phyloP scores from a whole-genome alignment of 2,797 vertebrate genomes.

The Myotis daubentonii region DNA sequence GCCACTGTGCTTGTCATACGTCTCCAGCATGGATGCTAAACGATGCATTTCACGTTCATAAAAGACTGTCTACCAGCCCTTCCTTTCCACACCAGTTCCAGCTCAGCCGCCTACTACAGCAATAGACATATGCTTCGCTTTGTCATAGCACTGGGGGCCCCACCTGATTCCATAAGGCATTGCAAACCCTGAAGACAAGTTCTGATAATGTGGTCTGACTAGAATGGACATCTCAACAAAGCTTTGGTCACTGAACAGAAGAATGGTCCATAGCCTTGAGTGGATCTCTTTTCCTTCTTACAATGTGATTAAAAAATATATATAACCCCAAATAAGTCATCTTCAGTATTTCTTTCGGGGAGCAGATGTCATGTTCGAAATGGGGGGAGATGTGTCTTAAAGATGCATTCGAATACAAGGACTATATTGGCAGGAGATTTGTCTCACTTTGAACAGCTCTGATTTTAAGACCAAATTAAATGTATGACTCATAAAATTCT shows the following conservation, averaged over 20 bases:
- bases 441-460: neutral
- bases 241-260: constrained; percentile 21
- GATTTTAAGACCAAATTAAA: constrained; percentile 3
- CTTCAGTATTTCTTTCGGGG: neutral
- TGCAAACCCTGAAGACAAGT: neutral
- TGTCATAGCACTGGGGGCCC: neutral
- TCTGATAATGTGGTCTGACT: neutral
- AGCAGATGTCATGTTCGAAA: neutral
- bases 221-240: neutral
- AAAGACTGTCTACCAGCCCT: neutral
- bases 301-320: neutral
- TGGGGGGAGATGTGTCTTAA: neutral
- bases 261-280: neutral
- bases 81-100: neutral
- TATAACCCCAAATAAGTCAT: neutral
- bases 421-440: neutral
- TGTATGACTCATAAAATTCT: neutral
- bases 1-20: neutral
- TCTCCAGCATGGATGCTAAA: neutral
- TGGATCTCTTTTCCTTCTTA: neutral
- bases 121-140: neutral
- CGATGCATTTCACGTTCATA: neutral
- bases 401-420: neutral
- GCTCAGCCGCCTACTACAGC: neutral
- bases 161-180: neutral